Percentiles rank a stretch among this genome's conserved stretches.
These are phyloP conservation scores for Charina bottae DNA, from an alignment of 2,113 vertebrate genomes.

Conservation along the genomic window DNA sequence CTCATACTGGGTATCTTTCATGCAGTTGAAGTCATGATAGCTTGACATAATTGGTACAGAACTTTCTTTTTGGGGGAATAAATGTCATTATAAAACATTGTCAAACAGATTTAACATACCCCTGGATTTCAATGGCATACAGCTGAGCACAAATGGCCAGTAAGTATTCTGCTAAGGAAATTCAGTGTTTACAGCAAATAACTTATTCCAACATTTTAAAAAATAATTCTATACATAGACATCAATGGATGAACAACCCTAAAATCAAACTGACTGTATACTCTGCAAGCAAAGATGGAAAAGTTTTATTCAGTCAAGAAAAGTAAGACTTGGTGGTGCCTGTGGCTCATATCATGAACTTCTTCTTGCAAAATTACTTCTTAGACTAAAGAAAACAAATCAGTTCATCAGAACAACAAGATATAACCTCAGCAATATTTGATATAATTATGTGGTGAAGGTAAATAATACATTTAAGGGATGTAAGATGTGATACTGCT, in stretches of 20 bases:
- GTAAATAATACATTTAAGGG: not conserved
- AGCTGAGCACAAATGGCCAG: no score
- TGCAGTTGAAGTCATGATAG: not conserved
- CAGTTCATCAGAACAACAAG: not conserved
- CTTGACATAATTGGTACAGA: not conserved
- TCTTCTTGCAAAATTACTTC: not conserved
- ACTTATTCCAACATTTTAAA: no score
- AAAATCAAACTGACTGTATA: no score
- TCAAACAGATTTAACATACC: not conserved
- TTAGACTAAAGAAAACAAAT: not conserved
- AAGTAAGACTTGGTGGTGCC: no score
- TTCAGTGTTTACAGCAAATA: no score
- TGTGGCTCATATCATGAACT: not conserved
- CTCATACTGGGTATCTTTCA: no score
- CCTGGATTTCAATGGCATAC: not conserved
- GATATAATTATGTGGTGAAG: no score
- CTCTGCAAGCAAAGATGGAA: no score
- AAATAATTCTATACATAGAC: no score
- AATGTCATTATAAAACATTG: not conserved
- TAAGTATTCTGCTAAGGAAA: no score
- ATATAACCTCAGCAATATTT: not conserved
- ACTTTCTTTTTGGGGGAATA: not conserved
- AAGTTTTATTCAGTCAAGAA: no score
- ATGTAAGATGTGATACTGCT: not conserved
- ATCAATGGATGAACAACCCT: no score